phyloP scores from a whole-genome alignment of 2,113 vertebrate species.

The Callipepla squamata region DNA sequence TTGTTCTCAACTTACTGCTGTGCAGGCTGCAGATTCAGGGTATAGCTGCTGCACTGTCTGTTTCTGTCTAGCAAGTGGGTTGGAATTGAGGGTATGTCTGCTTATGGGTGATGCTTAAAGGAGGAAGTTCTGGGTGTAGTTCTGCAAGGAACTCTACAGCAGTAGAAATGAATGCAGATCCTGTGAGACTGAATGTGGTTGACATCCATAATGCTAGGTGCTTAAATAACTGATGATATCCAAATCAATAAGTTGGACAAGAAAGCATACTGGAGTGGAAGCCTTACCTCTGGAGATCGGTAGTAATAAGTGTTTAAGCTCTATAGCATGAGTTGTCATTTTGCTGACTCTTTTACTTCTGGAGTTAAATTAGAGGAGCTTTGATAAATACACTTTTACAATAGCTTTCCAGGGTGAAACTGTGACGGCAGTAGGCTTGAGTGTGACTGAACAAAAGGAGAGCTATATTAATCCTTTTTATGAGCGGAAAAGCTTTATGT shows the following conservation, averaged over 20 bases:
- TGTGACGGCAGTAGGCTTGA: neutral
- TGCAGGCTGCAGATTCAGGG: neutral
- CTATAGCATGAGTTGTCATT: neutral
- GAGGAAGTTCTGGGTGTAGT: neutral
- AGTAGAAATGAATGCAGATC: neutral
- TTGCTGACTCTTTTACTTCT: neutral
- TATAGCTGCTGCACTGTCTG: neutral
- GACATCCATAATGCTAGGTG: neutral
- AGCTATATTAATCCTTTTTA: neutral
- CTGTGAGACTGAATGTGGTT: neutral
- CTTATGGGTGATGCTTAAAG: neutral
- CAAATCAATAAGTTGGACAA: neutral
- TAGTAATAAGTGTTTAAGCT: neutral
- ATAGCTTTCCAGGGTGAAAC: conserved; percentile 22
- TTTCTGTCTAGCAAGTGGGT: neutral
- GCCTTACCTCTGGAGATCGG: neutral
- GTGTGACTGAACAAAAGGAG: neutral
- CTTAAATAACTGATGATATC: neutral
- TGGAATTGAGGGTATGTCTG: neutral
- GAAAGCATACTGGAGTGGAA: neutral
- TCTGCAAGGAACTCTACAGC: neutral
- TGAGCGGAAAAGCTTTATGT: neutral
- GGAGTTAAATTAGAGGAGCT: neutral
- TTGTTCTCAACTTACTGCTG: neutral
- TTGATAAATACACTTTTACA: neutral